These are phyloP conservation scores for Diorhabda carinulata DNA, from an alignment of 1,140 invertebrate genomes.

Conservation along the genomic window DNA sequence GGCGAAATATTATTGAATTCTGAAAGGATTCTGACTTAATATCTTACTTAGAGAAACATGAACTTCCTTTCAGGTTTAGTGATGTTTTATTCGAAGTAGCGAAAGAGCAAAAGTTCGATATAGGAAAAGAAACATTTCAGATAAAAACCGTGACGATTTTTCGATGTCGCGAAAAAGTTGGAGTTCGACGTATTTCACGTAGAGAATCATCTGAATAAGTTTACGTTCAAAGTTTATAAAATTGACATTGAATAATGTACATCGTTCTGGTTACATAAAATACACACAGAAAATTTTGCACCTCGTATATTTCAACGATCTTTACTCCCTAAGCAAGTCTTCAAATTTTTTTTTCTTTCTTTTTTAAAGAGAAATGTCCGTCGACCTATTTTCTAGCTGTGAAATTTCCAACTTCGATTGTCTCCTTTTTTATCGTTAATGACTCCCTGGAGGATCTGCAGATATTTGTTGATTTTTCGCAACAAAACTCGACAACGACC, in stretches of 20 bases:
- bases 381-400: too few relatives aligned
- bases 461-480: constrained; percentile 1
- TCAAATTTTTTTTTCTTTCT: too few relatives aligned
- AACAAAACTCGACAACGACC: not conserved
- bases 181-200: too few relatives aligned
- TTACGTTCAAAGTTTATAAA: too few relatives aligned
- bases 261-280: too few relatives aligned
- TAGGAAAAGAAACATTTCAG: not conserved
- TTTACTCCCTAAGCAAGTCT: too few relatives aligned
- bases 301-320: too few relatives aligned
- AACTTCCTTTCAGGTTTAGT: not conserved
- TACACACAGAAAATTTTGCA: too few relatives aligned
- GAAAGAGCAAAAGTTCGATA: not conserved
- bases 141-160: constrained; percentile 2
- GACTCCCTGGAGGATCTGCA: not conserved
- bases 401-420: not conserved
- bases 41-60: constrained; percentile 2
- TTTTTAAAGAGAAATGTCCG: too few relatives aligned
- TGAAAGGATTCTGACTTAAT: not conserved
- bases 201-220: too few relatives aligned
- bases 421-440: constrained; percentile 3
- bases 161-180: not conserved
- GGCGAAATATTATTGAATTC: not conserved
- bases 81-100: not conserved
- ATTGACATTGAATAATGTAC: too few relatives aligned